Conservation (phyloP, 2,113 vertebrate genomes). For the Leptosomus discolor region DNA sequence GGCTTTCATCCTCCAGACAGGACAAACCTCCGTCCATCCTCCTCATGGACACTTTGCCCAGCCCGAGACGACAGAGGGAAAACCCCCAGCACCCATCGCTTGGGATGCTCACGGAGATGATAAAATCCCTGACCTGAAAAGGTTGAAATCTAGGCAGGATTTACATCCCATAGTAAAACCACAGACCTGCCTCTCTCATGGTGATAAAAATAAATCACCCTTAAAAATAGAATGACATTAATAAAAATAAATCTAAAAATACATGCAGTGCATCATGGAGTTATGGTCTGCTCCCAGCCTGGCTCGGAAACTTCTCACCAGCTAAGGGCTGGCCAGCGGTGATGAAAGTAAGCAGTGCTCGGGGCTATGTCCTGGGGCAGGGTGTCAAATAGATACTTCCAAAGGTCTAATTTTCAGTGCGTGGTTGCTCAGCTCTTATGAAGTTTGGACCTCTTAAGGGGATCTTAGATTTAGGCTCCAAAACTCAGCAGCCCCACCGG, state of each 20-base stretch:
- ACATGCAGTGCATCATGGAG: neutral
- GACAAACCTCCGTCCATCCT: neutral
- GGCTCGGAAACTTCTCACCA: neutral
- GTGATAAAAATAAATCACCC: slow-evolving; percentile 66
- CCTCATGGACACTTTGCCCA: accelerated
- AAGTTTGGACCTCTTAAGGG: neutral
- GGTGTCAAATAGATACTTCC: neutral
- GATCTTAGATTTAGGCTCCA: neutral
- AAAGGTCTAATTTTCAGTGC: neutral
- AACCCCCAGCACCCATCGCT: neutral
- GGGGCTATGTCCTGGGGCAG: neutral
- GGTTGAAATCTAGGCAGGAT: slow-evolving; percentile 36
- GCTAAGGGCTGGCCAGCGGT: neutral
- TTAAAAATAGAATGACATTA: slow-evolving; percentile 56
- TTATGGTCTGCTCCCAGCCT: neutral
- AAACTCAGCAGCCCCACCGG: neutral
- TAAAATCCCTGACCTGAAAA: slow-evolving; percentile 53
- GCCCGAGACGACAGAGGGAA: neutral
- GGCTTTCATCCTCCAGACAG: neutral
- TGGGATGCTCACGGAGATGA: neutral
- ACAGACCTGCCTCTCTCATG: neutral
- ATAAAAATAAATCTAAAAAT: slow-evolving; percentile 55
- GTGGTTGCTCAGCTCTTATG: neutral
- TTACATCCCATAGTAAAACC: slow-evolving; percentile 32
- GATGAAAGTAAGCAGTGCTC: neutral